Base-by-base conservation (phyloP, 2,888 invertebrate genomes). In the Colletes collaris region DNA sequence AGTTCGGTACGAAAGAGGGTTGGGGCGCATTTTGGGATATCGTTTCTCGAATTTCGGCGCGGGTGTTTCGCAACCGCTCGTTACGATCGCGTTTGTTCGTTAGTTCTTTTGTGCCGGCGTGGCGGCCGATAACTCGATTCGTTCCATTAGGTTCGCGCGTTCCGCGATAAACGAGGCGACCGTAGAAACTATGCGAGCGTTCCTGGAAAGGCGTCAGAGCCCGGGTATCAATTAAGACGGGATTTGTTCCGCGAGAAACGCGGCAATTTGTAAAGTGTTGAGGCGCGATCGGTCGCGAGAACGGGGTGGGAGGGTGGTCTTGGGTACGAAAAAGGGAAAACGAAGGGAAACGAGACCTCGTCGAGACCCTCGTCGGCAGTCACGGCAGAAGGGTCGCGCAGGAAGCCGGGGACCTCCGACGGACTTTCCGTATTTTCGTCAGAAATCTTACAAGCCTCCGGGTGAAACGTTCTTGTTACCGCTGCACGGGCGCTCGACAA, bases 241-340 rank as follows among this genome's bases (percentile, higher is more conserved):
- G 77, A 77, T 87, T 87, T 84, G 84, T 87, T 76, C 27, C 63
- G 78, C 50, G 66, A 82, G 82, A 79, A 85, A 80, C 83, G 88
- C 80, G 82, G 86, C 81, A 88, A 87, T 88, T 86, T 88, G 79
- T 80, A 68, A 85, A 81, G 72, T 66, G 84, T 73, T 60, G 70
- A 44, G 58, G 73, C 60, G 62, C 73, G 82, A 72, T 76, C 71
- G 83, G 72, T 73, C 76, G 75, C 62, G 62, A 44, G 63, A 46
- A 10, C 40, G 76, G 19, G 16, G 16, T 0, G 16, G 27, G 16
- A 16, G 16, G 27, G 27, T 27, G 27, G 27, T 27, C 2, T 27
- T 1, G 27, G 27, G 27, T 1, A 27, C 27, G 65, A 63, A 68
- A 67, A 66, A 69, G 50, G 68, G 71, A 72, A 72, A 64, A 74